phyloP scores from a whole-genome alignment of 2,797 vertebrate species.

The Arremon aurantiirostris region DNA sequence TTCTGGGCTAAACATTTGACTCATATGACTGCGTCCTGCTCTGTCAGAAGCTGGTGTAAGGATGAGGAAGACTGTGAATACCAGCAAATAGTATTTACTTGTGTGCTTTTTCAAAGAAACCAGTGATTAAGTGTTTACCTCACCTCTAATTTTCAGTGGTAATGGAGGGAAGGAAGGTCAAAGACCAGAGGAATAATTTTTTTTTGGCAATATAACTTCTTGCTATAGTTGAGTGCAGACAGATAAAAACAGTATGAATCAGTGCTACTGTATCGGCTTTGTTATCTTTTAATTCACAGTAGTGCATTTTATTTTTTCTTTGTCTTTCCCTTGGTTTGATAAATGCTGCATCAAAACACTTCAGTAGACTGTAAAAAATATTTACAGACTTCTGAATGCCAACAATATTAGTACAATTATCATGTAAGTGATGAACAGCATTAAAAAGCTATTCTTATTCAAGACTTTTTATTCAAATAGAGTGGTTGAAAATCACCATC shows the following conservation, averaged over 20 bases:
- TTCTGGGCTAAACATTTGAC: neutral
- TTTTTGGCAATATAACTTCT: neutral
- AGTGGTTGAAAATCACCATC: neutral
- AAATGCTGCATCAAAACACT: conserved; percentile 5
- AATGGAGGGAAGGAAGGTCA: neutral
- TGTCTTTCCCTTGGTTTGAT: neutral
- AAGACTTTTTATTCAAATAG: neutral
- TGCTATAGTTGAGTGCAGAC: neutral
- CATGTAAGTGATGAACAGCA: neutral
- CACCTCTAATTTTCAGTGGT: neutral
- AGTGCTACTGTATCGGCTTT: neutral
- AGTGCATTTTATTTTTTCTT: neutral
- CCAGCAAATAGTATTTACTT: neutral
- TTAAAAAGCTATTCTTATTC: neutral
- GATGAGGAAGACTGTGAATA: neutral
- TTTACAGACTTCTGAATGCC: conserved; percentile 8
- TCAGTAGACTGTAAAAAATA: neutral
- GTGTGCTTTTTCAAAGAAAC: neutral
- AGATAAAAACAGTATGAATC: neutral
- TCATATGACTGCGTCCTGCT: neutral
- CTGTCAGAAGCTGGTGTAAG: neutral
- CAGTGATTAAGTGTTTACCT: neutral
- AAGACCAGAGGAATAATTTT: neutral
- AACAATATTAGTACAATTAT: conserved; percentile 16
- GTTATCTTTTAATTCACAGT: neutral